Conservation (phyloP, 2,888 invertebrate species). For the Drosophila dives region DNA sequence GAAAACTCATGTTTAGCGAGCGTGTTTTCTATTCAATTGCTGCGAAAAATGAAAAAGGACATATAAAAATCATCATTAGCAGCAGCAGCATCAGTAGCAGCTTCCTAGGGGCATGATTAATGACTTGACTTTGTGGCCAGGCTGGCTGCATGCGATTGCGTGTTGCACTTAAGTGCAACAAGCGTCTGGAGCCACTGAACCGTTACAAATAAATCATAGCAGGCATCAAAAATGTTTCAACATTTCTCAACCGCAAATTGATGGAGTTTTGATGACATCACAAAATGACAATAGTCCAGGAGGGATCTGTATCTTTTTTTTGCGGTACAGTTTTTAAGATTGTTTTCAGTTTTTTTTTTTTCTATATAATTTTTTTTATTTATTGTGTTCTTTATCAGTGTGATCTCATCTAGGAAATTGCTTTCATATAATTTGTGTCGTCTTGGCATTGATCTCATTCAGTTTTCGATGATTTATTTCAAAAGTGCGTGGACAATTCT, state of each 20-base stretch:
- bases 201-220: slow-evolving; percentile 70
- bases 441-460: slow-evolving; percentile 34
- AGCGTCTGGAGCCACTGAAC: slow-evolving; percentile 49
- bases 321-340: slow-evolving; percentile 38
- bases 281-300: slow-evolving; percentile 33
- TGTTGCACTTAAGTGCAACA: slow-evolving; percentile 69
- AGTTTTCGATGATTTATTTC: slow-evolving; percentile 57
- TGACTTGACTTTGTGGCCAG: slow-evolving; percentile 44
- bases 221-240: slow-evolving; percentile 27
- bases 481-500: slow-evolving; percentile 50
- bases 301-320: slow-evolving; percentile 15
- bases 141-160: slow-evolving; percentile 46
- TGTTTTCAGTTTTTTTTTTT: slow-evolving; percentile 26
- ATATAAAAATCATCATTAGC: slow-evolving; percentile 63
- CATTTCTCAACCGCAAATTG: slow-evolving; percentile 70
- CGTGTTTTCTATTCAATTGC: slow-evolving; percentile 56
- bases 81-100: slow-evolving; percentile 49
- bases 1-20: slow-evolving; percentile 14
- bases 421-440: slow-evolving; percentile 63
- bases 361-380: slow-evolving; percentile 18
- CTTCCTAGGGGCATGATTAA: slow-evolving; percentile 67
- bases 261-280: slow-evolving; percentile 71
- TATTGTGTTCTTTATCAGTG: slow-evolving; percentile 61
- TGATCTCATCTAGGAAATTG: slow-evolving; percentile 76
- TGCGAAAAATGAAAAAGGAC: slow-evolving; percentile 45